A percentile compares a stretch with the other conserved stretches of the same genome.
Evolutionary conservation across 2,888 invertebrate genomes (phyloP).

Genomic region (Ectemnius lituratus): DNA sequence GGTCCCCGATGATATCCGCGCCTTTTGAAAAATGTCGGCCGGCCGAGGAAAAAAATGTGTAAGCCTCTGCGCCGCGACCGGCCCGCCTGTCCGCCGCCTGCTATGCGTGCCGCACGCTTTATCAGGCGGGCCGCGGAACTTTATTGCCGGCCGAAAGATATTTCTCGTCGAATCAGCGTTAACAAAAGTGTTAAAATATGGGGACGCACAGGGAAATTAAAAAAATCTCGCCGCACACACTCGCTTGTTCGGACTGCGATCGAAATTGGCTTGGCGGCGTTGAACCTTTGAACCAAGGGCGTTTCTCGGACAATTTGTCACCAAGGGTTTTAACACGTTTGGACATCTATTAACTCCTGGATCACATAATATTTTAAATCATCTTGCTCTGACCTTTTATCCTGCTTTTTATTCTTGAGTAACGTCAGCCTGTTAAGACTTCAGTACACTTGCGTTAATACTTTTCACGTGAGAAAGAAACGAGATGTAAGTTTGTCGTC

Average conservation of each 20-base stretch:
- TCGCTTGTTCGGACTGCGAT: background rate
- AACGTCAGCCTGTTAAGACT: too few species aligned
- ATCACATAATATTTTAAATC: too few species aligned
- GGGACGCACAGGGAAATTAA: constrained; percentile 41
- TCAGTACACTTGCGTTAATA: too few species aligned
- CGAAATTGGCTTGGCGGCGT: background rate
- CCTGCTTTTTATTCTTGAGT: too few species aligned
- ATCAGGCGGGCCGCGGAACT: constrained; percentile 50
- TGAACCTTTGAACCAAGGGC: background rate
- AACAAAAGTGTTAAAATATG: constrained; percentile 45
- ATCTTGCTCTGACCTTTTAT: too few species aligned
- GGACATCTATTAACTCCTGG: too few species aligned
- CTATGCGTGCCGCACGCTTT: constrained; percentile 48
- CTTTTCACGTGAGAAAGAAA: too few species aligned
- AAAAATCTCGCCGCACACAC: constrained; percentile 20
- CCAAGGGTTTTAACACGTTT: too few species aligned
- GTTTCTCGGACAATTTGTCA: constrained; percentile 8
- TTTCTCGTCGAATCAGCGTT: constrained; percentile 61
- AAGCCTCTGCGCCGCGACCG: constrained; percentile 40
- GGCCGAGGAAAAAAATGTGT: constrained; percentile 56
- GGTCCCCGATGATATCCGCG: constrained; percentile 63
- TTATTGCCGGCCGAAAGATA: constrained; percentile 57
- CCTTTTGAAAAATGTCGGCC: constrained; percentile 63
- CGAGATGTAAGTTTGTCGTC: too few species aligned
- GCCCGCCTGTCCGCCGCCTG: background rate